Evolutionary conservation across 53 echinoderm and acorn worm genomes (phyloP).

Genomic region (Hippasteria phrygiana): DNA sequence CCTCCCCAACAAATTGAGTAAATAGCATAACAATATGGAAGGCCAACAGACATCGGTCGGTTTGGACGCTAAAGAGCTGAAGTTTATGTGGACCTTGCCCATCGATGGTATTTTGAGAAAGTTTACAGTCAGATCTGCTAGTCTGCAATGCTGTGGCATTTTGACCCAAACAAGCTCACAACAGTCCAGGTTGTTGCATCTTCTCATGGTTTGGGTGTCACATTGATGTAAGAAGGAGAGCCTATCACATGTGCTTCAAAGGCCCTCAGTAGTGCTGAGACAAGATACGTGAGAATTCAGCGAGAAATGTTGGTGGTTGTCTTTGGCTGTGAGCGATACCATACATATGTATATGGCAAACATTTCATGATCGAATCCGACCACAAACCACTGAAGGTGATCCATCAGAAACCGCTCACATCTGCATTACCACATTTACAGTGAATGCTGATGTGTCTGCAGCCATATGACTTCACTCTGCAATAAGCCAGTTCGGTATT

Average conservation of each 20-base stretch:
- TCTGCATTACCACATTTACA: constrained; percentile 73
- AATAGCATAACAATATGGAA: too few relatives aligned
- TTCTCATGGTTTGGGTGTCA: constrained; percentile 58
- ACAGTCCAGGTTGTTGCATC: constrained; percentile 67
- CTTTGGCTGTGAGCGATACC: constrained; percentile 59
- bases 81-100: constrained; percentile 4
- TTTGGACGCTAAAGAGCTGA: too few relatives aligned
- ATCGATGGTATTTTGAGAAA: constrained; percentile 2
- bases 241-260: constrained; percentile 70
- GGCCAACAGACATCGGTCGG: too few relatives aligned
- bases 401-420: constrained; percentile 66
- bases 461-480: constrained; percentile 63
- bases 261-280: constrained; percentile 55
- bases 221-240: constrained; percentile 62
- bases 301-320: constrained; percentile 61
- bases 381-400: constrained; percentile 82
- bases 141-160: constrained; percentile 40
- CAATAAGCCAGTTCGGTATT: too few relatives aligned
- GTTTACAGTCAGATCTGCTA: constrained; percentile 1
- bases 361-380: constrained; percentile 71
- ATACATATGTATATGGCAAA: constrained; percentile 76
- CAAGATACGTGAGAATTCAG: constrained; percentile 64
- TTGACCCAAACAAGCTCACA: constrained; percentile 66
- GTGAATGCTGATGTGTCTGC: constrained; percentile 70
- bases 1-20: too few relatives aligned